phyloP scores from a whole-genome alignment of 2,113 vertebrate genomes.

The Eptesicus fuscus region DNA sequence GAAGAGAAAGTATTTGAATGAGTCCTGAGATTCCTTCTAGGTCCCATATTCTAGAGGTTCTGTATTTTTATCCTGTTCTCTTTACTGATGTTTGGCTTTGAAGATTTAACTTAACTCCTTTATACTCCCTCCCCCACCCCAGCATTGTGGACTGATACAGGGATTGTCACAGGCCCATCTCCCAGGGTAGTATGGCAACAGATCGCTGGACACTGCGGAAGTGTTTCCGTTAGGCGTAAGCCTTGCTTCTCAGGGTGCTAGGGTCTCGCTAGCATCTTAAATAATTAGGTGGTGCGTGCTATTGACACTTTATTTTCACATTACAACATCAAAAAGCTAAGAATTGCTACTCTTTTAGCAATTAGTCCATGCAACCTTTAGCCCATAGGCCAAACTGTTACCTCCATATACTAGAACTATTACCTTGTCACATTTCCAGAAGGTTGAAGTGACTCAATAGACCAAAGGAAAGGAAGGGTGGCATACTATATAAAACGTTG shows the following conservation, averaged over 20 bases:
- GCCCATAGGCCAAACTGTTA: background rate
- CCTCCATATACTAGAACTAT: background rate
- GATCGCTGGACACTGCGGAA: background rate
- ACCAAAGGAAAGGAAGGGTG: background rate
- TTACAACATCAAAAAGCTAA: background rate
- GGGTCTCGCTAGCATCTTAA: background rate
- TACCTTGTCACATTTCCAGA: background rate
- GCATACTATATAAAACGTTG: background rate
- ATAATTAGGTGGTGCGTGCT: background rate
- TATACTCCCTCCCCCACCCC: background rate
- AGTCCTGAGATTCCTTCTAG: background rate
- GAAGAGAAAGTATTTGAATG: background rate
- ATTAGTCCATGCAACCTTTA: background rate
- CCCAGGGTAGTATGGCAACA: background rate
- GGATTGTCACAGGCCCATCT: background rate
- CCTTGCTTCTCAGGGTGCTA: background rate
- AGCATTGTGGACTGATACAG: background rate
- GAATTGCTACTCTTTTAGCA: background rate
- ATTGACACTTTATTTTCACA: background rate
- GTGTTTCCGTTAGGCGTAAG: background rate
- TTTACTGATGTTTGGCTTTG: background rate
- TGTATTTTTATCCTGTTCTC: background rate
- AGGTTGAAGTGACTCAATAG: background rate
- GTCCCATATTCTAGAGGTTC: background rate
- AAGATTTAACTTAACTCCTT: background rate